Evolutionary conservation across 2,797 vertebrate species (phyloP), one percentile per base, ranked within the genome.

Genomic region (Echeneis naucrates): DNA sequence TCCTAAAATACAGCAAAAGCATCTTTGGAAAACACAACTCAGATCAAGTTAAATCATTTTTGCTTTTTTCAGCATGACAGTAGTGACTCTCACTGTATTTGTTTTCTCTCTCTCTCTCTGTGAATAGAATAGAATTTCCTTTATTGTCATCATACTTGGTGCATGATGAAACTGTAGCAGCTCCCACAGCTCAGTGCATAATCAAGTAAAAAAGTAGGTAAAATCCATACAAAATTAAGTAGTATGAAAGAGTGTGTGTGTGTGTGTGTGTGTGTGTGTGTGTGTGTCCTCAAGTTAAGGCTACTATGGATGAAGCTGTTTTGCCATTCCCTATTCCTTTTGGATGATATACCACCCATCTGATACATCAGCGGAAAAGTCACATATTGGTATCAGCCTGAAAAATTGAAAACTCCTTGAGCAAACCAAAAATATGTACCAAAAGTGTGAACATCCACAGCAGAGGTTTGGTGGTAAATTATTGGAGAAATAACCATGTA

Each of bases 401-500:
- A 74, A 48, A 56, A 61, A 32, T 30, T 40, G 8, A 26, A 2
- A 33, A 6, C 3, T 11, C 10, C 9, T 13, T 5, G 30, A 5
- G 17, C 19, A 8, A 6, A 57, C 8, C 4, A 30, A 35, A 21
- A 55, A 26, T 5, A 16, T 9, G 3, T 3, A 52, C 11, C 4
- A 40, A 32, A 19, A 44, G 26, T 4, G 4, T 5, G 53, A 47
- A 53, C 9, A 9, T 19, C 9, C 17, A 1, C 5, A 45, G 26
- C 51, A 68, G 13, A 42, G 1, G 32, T 45, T 33, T 26, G 27
- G 69, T 3, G 26, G 27, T 48, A 23, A 79, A 63, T 48, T 27
- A 24, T 16, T 47, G 19, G 9, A 58, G 14, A 35, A 63, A 35
- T 19, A 66, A 55, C 12, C 0, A 1, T 26, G 13, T 33, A 55